A percentile compares a stretch with the other conserved stretches of the same genome.
Evolutionary conservation across 2,888 invertebrate genomes (phyloP).

Genomic region (Malthinus seriepunctatus): DNA sequence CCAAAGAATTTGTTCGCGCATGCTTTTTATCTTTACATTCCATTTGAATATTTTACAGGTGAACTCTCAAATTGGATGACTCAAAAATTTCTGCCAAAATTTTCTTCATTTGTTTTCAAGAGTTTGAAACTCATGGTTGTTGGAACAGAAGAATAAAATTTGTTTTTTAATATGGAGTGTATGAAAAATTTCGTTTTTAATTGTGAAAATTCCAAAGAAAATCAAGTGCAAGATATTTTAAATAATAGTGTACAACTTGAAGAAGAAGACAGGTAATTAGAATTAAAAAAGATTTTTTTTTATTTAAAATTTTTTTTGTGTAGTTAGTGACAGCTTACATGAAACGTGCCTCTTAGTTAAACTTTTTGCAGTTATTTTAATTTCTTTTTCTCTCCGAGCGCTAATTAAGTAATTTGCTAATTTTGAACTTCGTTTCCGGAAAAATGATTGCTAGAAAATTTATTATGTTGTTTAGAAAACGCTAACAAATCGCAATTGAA

Average conservation of each 20-base stretch:
- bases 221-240: constrained; percentile 43
- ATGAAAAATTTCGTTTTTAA: constrained; percentile 13
- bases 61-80: constrained; percentile 46
- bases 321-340: too few species aligned
- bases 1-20: constrained; percentile 42
- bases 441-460: too few species aligned
- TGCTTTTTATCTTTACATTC: constrained; percentile 39
- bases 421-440: too few species aligned
- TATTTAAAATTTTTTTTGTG: not conserved
- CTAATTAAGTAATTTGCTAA: too few species aligned
- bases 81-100: constrained; percentile 36
- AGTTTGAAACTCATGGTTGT: constrained; percentile 30
- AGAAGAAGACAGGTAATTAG: constrained; percentile 36
- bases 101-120: constrained; percentile 29
- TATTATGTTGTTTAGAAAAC: too few species aligned
- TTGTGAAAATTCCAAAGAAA: constrained; percentile 33
- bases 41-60: constrained; percentile 44
- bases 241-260: constrained; percentile 40
- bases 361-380: too few species aligned
- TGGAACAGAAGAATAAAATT: not conserved
- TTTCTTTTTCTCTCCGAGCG: too few species aligned
- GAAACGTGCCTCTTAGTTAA: too few species aligned
- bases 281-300: not conserved
- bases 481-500: too few species aligned
- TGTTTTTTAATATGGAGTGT: constrained; percentile 14